phyloP scores from a whole-genome alignment of 1,140 invertebrate genomes.

The Solenopsis invicta region DNA sequence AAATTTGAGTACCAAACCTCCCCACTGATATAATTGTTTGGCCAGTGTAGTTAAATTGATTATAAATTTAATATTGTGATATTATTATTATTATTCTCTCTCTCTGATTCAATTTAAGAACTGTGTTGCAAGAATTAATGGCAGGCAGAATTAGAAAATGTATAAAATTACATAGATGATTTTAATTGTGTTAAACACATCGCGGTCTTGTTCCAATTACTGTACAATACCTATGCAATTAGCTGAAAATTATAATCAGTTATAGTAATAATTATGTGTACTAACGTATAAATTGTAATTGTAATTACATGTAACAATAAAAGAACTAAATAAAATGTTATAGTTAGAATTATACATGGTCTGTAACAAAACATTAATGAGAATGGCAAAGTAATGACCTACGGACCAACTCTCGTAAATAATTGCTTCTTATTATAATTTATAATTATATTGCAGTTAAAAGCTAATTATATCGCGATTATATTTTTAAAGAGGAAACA shows the following conservation, averaged over 20 bases:
- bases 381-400: background rate
- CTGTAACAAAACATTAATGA: background rate
- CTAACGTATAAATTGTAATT: background rate
- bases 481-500: background rate
- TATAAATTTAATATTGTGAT: too few species aligned
- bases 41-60: too few species aligned
- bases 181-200: too few species aligned
- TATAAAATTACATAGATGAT: too few species aligned
- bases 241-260: background rate
- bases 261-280: background rate
- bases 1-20: too few species aligned
- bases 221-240: background rate
- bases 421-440: slow-evolving; percentile 3
- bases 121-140: too few species aligned
- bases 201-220: too few species aligned
- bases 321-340: background rate
- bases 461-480: background rate
- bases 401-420: background rate
- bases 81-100: too few species aligned
- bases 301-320: background rate
- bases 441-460: slow-evolving; percentile 1
- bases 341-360: background rate
- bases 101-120: too few species aligned
- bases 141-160: too few species aligned
- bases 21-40: too few species aligned